phyloP scores from a whole-genome alignment of 2,797 vertebrate species.

The Poeciliopsis turneri region DNA sequence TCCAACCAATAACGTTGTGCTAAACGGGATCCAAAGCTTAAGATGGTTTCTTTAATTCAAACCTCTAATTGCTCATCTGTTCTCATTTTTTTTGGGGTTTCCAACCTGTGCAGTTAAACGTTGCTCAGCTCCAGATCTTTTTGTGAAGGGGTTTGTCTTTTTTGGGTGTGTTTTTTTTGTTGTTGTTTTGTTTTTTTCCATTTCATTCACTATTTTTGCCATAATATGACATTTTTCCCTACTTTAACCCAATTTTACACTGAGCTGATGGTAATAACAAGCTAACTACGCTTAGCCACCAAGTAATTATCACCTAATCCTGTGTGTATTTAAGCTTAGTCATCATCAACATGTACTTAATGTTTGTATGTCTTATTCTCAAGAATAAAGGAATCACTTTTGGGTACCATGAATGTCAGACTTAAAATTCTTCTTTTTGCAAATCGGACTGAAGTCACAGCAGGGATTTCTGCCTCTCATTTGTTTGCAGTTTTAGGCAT shows the following conservation, averaged over 20 bases:
- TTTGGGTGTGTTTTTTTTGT: conserved; percentile 21
- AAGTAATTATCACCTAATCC: conserved; percentile 67
- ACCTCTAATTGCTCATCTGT: conserved; percentile 24
- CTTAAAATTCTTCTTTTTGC: conserved; percentile 71
- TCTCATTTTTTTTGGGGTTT: too few relatives aligned
- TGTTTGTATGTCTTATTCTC: conserved; percentile 80
- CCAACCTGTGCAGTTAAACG: conserved; percentile 55
- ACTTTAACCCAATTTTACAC: conserved; percentile 19
- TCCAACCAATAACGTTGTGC: not conserved
- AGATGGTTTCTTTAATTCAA: not conserved
- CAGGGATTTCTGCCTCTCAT: conserved; percentile 15
- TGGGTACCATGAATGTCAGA: conserved; percentile 81
- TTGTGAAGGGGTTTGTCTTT: conserved; percentile 32
- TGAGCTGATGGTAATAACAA: conserved; percentile 47
- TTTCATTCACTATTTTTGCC: conserved; percentile 10
- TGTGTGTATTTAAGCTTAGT: conserved; percentile 78
- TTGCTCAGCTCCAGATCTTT: conserved; percentile 29
- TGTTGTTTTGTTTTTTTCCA: not conserved
- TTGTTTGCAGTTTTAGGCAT: not conserved
- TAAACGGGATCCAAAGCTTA: not conserved
- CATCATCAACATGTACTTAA: conserved; percentile 77
- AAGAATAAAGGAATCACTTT: conserved; percentile 84
- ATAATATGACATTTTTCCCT: conserved; percentile 27
- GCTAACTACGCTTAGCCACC: conserved; percentile 63
- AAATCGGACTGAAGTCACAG: conserved; percentile 22